Evolutionary conservation across 53 echinoderm and acorn worm genomes (phyloP).

Genomic region (Astropecten irregularis): DNA sequence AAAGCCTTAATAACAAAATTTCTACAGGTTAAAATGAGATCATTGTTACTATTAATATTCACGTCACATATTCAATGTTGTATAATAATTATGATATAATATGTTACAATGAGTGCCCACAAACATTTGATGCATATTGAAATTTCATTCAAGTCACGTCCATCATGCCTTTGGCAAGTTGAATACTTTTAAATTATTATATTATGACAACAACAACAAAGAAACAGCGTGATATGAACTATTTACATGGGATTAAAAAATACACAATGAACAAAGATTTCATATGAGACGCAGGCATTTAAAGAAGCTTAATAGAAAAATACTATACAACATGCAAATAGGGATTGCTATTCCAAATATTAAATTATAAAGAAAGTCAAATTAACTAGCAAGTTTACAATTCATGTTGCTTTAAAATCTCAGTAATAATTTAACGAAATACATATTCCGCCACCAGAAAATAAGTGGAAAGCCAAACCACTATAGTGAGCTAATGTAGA

Average conservation of each 20-base stretch:
- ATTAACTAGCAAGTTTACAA: not conserved
- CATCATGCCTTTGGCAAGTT: constrained; percentile 46
- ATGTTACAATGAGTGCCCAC: not conserved
- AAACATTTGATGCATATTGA: constrained; percentile 24
- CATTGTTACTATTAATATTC: not conserved
- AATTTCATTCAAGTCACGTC: not conserved
- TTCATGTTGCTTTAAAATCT: not conserved
- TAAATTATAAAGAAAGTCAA: not conserved
- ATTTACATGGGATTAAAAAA: constrained; percentile 46
- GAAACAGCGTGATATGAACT: constrained; percentile 9
- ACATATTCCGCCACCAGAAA: not conserved
- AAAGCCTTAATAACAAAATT: not conserved
- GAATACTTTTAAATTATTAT: constrained; percentile 50
- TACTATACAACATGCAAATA: constrained; percentile 22
- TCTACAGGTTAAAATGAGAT: constrained; percentile 31
- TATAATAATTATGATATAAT: not conserved
- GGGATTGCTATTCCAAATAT: not conserved
- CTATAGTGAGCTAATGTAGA: no score
- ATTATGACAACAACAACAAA: constrained; percentile 33
- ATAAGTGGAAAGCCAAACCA: not conserved
- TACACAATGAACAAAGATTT: not conserved
- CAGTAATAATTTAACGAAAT: not conserved
- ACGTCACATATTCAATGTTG: constrained; percentile 23
- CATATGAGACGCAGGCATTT: not conserved
- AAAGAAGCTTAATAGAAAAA: constrained; percentile 38